Evolutionary conservation across 2,113 vertebrate species (phyloP).

Genomic region (Nyctereutes procyonoides): DNA sequence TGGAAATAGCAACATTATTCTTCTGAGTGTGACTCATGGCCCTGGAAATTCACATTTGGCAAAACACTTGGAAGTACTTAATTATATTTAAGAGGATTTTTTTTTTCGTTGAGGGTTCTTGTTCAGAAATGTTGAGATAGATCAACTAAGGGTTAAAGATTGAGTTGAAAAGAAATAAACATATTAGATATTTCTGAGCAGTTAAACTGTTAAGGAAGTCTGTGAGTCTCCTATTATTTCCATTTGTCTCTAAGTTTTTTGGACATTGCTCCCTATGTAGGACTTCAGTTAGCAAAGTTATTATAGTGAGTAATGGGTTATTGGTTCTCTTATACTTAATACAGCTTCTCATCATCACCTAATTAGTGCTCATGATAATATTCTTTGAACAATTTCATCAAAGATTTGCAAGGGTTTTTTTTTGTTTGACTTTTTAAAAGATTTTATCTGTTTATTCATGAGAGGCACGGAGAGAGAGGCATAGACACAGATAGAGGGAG

Average conservation of each 20-base stretch:
- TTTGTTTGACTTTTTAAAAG: background rate
- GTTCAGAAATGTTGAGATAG: constrained; percentile 36
- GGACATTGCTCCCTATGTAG: background rate
- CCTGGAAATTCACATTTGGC: background rate
- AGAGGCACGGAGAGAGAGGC: no score
- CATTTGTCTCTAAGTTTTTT: background rate
- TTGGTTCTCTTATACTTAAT: background rate
- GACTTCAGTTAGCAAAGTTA: background rate
- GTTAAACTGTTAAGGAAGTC: background rate
- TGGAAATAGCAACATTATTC: background rate
- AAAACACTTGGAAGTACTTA: background rate
- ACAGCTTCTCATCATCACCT: background rate
- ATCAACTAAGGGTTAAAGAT: background rate
- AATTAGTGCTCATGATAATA: background rate
- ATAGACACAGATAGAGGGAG: no score
- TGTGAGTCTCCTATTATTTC: background rate
- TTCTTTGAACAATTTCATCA: background rate
- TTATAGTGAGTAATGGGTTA: background rate
- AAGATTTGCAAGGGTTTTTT: background rate
- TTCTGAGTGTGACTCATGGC: background rate
- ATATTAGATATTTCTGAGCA: background rate
- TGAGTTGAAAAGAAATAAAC: background rate
- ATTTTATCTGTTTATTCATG: no score
- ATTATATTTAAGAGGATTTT: constrained; percentile 8
- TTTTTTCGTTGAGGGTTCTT: background rate